phyloP scores from a whole-genome alignment of 2,888 invertebrate genomes.

The Poecilobothrus nobilitatus region DNA sequence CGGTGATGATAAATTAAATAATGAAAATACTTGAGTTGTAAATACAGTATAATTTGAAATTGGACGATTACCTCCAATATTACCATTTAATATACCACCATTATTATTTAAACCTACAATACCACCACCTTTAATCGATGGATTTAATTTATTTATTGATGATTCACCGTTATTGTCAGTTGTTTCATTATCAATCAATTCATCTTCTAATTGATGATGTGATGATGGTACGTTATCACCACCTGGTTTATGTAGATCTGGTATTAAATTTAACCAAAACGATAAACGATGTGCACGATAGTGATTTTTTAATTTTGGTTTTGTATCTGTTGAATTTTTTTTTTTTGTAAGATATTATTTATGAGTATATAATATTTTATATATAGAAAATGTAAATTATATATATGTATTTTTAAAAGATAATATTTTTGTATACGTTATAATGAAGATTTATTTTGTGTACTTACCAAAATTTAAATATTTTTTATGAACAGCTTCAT shows the following conservation, averaged over 20 bases:
- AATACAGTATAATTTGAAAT: constrained; percentile 35
- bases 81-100: background rate
- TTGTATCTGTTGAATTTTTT: constrained; percentile 58
- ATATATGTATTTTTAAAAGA: too few species aligned
- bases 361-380: too few species aligned
- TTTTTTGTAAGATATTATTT: background rate
- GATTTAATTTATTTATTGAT: constrained; percentile 46
- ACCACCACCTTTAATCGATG: constrained; percentile 36
- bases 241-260: constrained; percentile 81
- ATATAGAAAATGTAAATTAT: too few species aligned
- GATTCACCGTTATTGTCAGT: constrained; percentile 49
- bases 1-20: constrained; percentile 41
- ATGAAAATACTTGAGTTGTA: constrained; percentile 43
- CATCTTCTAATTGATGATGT: constrained; percentile 75
- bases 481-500: constrained; percentile 86
- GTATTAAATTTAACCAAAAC: constrained; percentile 91
- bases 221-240: constrained; percentile 76
- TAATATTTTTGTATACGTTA: too few species aligned
- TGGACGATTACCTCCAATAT: constrained; percentile 9
- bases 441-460: too few species aligned
- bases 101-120: constrained; percentile 31
- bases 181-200: constrained; percentile 45
- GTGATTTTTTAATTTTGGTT: constrained; percentile 85
- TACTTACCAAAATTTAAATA: constrained; percentile 75
- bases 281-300: constrained; percentile 87